Evolutionary conservation across 2,888 invertebrate species (phyloP).

Genomic region (Rotaria magnacalcarata): DNA sequence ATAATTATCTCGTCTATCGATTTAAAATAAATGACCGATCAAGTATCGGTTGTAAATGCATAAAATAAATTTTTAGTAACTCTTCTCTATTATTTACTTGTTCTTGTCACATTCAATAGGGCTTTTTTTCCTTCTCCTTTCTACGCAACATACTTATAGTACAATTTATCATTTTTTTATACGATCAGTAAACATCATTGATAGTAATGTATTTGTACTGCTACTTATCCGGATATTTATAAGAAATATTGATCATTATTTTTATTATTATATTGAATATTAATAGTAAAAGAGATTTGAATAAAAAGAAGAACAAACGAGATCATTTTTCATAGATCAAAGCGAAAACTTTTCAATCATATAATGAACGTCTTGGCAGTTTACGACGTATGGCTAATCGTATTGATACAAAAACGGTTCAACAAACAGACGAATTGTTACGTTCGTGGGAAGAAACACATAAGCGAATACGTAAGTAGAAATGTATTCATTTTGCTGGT

Average conservation of each 20-base stretch:
- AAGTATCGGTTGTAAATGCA: background rate
- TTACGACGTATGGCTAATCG: background rate
- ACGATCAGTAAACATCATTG: background rate
- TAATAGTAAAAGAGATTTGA: too few species aligned
- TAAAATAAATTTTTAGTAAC: too few species aligned
- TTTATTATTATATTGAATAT: too few species aligned
- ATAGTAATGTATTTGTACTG: background rate
- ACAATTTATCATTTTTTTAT: too few species aligned
- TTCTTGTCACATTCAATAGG: background rate
- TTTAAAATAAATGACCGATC: background rate
- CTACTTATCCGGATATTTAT: background rate
- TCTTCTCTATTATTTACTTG: too few species aligned
- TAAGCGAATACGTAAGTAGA: slow-evolving; percentile 1
- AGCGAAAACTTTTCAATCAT: slow-evolving; percentile 8
- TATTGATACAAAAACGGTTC: background rate
- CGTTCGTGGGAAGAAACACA: background rate
- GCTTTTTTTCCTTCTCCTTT: background rate
- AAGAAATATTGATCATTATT: too few species aligned
- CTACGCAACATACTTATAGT: background rate
- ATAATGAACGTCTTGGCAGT: background rate
- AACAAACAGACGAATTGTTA: background rate
- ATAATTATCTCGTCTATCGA: background rate
- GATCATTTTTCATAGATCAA: background rate
- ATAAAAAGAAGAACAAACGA: too few species aligned
- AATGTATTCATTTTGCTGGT: background rate